Percentiles rank a stretch among this genome's conserved stretches.
Evolutionary conservation across 1,140 invertebrate genomes (phyloP).

Genomic region (Leptoteleia sp.): DNA sequence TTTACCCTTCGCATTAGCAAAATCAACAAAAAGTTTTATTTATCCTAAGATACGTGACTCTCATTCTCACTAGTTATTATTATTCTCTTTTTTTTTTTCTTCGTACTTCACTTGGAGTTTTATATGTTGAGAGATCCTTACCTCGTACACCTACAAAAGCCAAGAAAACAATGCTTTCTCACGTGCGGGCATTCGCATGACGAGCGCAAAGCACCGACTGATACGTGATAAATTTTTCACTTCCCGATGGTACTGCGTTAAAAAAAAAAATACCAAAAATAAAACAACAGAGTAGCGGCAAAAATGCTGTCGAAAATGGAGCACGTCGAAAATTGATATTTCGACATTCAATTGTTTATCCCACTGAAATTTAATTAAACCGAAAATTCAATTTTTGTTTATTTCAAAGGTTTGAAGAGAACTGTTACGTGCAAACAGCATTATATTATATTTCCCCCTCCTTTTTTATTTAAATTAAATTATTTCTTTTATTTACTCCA

Average conservation of each 20-base stretch:
- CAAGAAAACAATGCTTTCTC: slow-evolving; percentile 54
- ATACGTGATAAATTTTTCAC: slow-evolving; percentile 33
- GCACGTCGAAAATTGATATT: no score
- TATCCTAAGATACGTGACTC: slow-evolving; percentile 41
- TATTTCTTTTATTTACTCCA: no score
- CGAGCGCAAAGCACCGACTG: slow-evolving; percentile 6
- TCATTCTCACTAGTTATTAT: slow-evolving; percentile 12
- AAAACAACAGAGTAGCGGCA: no score
- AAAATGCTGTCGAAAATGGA: no score
- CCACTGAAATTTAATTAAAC: no score
- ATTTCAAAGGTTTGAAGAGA: no score
- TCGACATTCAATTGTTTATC: no score
- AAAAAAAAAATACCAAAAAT: slow-evolving; percentile 1
- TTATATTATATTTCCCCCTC: no score
- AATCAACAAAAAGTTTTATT: slow-evolving; percentile 43
- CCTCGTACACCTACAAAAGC: slow-evolving; percentile 37
- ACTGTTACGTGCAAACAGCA: no score
- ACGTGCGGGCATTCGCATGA: slow-evolving; percentile 49
- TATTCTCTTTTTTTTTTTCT: not conserved
- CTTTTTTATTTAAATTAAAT: no score
- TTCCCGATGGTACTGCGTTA: not conserved
- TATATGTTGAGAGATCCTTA: slow-evolving; percentile 13
- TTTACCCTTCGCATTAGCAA: slow-evolving; percentile 26
- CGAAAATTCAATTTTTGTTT: no score
- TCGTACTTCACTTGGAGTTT: not conserved